phyloP scores from a whole-genome alignment of 2,888 invertebrate species.

The Acleris cristana region DNA sequence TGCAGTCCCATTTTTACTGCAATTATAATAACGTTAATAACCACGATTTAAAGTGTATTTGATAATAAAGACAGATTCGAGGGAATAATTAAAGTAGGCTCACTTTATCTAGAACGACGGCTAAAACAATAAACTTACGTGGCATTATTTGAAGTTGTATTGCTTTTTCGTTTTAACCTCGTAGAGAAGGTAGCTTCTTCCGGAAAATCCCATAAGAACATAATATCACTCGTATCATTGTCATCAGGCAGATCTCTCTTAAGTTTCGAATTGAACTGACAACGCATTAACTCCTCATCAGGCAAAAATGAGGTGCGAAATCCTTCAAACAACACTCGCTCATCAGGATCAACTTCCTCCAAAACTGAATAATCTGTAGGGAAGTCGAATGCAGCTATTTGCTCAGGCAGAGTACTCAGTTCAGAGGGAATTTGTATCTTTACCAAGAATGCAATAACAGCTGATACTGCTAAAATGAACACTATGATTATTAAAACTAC shows the following conservation, averaged over 20 bases:
- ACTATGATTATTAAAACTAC: constrained; percentile 59
- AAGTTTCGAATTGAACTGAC: constrained; percentile 50
- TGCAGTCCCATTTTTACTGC: too few species aligned
- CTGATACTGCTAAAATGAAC: constrained; percentile 50
- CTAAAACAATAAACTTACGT: constrained; percentile 54
- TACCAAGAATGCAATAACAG: constrained; percentile 57
- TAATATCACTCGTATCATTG: constrained; percentile 61
- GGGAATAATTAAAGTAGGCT: too few species aligned
- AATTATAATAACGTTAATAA: too few species aligned
- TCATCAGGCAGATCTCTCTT: constrained; percentile 55
- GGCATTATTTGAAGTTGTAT: constrained; percentile 58
- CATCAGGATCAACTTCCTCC: constrained; percentile 78
- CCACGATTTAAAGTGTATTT: too few species aligned
- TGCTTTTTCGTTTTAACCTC: constrained; percentile 69
- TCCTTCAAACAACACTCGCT: constrained; percentile 84
- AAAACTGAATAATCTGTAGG: constrained; percentile 66
- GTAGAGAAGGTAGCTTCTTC: constrained; percentile 49
- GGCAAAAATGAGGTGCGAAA: constrained; percentile 86
- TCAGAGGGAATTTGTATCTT: constrained; percentile 56
- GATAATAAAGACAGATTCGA: too few species aligned
- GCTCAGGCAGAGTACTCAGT: constrained; percentile 58
- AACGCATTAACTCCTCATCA: constrained; percentile 75
- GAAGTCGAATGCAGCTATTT: constrained; percentile 42
- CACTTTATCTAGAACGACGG: too few species aligned
- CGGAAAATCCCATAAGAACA: constrained; percentile 57